A percentile compares a stretch with the other conserved stretches of the same genome.
Conservation (phyloP, 2,888 invertebrate genomes). For the Coenonympha arcania region DNA sequence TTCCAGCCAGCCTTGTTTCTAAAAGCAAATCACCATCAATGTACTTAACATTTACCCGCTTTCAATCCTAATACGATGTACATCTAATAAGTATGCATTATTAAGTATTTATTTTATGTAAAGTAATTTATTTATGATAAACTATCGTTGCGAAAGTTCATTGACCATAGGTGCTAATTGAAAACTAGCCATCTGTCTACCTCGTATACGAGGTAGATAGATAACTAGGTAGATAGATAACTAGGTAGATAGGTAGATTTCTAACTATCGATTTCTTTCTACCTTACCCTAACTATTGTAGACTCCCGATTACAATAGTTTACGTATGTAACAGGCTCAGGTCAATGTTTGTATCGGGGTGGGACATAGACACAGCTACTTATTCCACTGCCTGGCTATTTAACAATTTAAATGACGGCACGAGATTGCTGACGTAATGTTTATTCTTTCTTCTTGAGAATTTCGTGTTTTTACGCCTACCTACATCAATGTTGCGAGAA, state of each 20-base stretch:
- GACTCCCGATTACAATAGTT: too few species aligned
- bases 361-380: too few species aligned
- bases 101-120: not conserved
- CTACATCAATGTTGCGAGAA: too few species aligned
- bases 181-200: not conserved
- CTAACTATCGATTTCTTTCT: too few species aligned
- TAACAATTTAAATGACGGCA: slow-evolving; percentile 1
- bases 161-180: not conserved
- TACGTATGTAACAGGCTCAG: too few species aligned
- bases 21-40: not conserved
- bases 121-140: not conserved
- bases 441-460: not conserved
- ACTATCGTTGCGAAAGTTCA: not conserved
- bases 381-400: not conserved
- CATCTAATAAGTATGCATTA: not conserved
- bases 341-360: too few species aligned
- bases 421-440: not conserved
- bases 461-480: not conserved
- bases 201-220: not conserved
- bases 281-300: too few species aligned
- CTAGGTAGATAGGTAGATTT: too few species aligned
- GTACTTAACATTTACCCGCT: not conserved
- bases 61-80: not conserved
- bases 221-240: too few species aligned
- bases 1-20: slow-evolving; percentile 14